Conservation (phyloP, 2,888 invertebrate species). For the Chrysolina haemoptera region DNA sequence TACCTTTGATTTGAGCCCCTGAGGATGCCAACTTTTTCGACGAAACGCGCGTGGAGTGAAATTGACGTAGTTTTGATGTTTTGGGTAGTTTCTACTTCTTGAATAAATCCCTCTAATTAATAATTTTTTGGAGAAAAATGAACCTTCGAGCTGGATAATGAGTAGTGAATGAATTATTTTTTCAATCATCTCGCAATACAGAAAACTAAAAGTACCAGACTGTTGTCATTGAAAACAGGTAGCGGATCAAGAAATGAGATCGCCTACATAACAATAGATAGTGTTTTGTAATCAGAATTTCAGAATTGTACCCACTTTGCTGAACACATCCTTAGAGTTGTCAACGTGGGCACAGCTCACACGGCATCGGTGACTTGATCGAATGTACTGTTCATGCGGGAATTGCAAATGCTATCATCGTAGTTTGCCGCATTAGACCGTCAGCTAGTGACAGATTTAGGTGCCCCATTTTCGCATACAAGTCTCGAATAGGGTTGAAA, state of each 20-base stretch:
- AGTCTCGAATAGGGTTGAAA: no score
- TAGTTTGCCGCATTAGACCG: background rate
- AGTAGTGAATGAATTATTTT: background rate
- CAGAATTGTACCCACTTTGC: conserved; percentile 38
- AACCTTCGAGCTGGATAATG: background rate
- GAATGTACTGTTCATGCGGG: conserved; percentile 44
- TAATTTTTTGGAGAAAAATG: no score
- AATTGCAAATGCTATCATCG: conserved; percentile 47
- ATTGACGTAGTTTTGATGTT: no score
- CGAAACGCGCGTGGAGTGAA: no score
- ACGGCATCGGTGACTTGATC: conserved; percentile 44
- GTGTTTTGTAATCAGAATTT: conserved; percentile 38
- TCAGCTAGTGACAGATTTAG: no score
- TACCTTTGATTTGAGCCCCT: no score
- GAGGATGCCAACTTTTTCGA: no score
- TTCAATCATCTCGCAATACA: background rate
- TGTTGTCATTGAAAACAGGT: conserved; percentile 29
- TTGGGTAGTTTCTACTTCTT: no score
- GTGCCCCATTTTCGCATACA: no score
- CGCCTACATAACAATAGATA: conserved; percentile 41
- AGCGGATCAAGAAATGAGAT: conserved; percentile 31
- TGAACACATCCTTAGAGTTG: conserved; percentile 41
- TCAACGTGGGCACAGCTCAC: conserved; percentile 50
- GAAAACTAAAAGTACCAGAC: background rate
- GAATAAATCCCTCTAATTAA: no score